Conservation (phyloP, 2,888 invertebrate species). For the Podotricha telesiphe region DNA sequence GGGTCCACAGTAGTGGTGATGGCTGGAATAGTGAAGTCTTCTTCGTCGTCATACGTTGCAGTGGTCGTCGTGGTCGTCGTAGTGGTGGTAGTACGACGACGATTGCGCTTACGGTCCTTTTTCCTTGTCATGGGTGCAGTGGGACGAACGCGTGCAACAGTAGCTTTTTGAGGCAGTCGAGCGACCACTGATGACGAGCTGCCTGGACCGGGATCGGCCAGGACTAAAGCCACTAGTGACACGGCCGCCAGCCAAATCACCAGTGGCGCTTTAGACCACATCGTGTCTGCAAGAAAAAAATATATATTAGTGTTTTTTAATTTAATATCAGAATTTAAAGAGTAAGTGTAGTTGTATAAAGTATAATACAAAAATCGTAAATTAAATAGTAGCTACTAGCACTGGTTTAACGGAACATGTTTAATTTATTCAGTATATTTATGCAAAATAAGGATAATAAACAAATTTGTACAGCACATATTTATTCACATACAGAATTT, state of each 20-base stretch:
- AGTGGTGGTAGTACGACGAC: slow-evolving; percentile 66
- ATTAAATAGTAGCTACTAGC: no score
- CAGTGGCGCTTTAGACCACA: slow-evolving; percentile 75
- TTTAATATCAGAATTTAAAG: no score
- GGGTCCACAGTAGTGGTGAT: slow-evolving; percentile 72
- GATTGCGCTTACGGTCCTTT: slow-evolving; percentile 59
- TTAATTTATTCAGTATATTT: background rate
- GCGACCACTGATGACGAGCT: slow-evolving; percentile 45
- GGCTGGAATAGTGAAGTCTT: slow-evolving; percentile 58
- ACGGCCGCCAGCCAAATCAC: slow-evolving; percentile 70
- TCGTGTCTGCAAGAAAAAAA: slow-evolving; percentile 59
- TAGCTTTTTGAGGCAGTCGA: slow-evolving; percentile 42
- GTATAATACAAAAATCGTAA: no score
- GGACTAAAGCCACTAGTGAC: slow-evolving; percentile 77
- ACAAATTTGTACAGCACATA: background rate
- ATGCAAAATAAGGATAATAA: background rate
- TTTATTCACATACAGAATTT: background rate
- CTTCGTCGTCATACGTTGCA: slow-evolving; percentile 61
- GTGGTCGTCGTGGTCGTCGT: slow-evolving; percentile 65
- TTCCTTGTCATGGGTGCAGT: slow-evolving; percentile 52
- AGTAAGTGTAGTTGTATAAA: no score
- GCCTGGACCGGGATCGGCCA: slow-evolving; percentile 63
- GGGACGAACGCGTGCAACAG: slow-evolving; percentile 42
- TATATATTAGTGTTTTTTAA: background rate
- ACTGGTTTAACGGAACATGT: background rate